Base-by-base conservation (phyloP, 2,888 invertebrate genomes). In the Caenorhabditis sulstoni region DNA sequence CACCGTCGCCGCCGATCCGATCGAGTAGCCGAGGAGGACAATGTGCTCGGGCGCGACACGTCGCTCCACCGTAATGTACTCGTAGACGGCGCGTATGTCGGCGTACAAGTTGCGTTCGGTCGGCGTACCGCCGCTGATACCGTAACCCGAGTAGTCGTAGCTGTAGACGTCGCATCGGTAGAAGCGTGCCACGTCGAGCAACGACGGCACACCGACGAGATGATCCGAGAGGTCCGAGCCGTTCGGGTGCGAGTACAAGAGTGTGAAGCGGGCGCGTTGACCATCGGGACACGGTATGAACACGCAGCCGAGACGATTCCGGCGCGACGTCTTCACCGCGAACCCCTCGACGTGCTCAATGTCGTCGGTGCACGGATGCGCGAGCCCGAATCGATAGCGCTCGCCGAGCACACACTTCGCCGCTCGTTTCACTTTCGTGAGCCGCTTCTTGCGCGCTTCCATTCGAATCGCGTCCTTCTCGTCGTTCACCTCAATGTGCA, bases 121-220 rank as follows among this genome's bases (percentile, higher is more conserved):
- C 1, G 84, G 73, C 4, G 66, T 29, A 4, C 87, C 87, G 0
- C 78, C 68, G 64, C 84, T 85, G 44, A 86, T 78, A 1, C 87
- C 87, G 68, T 85, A 87, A 20, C 87, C 87, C 29, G 81, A 75
- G 73, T 87, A 87, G 65, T 87, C 87, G 70, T 84, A 87, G 41
- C 82, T 75, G 57, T 85, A 77, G 7, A 87, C 81, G 45, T 87
- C 84, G 53, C 85, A 85, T 39, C 81, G 52, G 39, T 84, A 82
- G 75, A 82, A 87, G 9, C 75, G 45, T 1, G 85, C 82, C 39
- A 85, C 49, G 50, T 85, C 85, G 12, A 53, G 22, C 5, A 85
- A 58, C 2, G 67, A 73, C 1, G 85, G 85, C 1, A 81, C 64
- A 12, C 83, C 82, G 39, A 79, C 47, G 16, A 87, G 67, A 50